These are phyloP conservation scores for Castor canadensis DNA, from an alignment of 2,113 vertebrate species.

Conservation along the genomic window DNA sequence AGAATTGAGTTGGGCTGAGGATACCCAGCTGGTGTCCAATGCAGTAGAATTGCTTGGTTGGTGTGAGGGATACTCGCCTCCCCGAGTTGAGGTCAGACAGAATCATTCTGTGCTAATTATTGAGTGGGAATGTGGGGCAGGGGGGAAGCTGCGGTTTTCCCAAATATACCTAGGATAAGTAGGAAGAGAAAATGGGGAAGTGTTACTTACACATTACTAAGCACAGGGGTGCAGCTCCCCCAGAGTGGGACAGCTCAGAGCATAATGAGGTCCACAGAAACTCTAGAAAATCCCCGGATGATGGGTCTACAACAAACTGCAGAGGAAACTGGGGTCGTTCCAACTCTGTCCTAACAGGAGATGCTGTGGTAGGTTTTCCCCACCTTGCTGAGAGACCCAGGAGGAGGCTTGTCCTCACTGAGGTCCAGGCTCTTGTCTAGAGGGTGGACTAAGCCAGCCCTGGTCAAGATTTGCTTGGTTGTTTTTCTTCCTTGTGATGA, in stretches of 20 bases:
- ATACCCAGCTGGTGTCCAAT: too few relatives aligned
- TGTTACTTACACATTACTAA: not conserved
- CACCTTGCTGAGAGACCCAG: not conserved
- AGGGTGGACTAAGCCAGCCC: too few relatives aligned
- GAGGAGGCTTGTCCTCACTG: not conserved
- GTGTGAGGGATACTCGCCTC: not conserved
- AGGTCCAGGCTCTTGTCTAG: accelerated
- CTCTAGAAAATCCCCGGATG: not conserved
- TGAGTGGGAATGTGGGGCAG: too few relatives aligned
- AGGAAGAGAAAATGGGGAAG: too few relatives aligned
- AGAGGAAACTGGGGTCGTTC: not conserved
- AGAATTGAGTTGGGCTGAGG: too few relatives aligned
- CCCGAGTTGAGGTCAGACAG: too few relatives aligned
- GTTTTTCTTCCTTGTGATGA: not conserved
- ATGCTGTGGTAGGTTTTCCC: not conserved
- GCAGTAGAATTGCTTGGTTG: not conserved
- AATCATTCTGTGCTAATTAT: not conserved
- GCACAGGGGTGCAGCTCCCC: not conserved
- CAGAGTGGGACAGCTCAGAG: not conserved
- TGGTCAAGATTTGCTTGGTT: too few relatives aligned
- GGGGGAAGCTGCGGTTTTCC: too few relatives aligned
- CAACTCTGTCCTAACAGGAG: not conserved
- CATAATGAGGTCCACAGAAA: not conserved
- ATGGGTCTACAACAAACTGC: accelerated
- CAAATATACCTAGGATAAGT: accelerated